These are phyloP conservation scores for Malurus melanocephalus DNA, from an alignment of 2,113 vertebrate genomes.

Conservation along the genomic window DNA sequence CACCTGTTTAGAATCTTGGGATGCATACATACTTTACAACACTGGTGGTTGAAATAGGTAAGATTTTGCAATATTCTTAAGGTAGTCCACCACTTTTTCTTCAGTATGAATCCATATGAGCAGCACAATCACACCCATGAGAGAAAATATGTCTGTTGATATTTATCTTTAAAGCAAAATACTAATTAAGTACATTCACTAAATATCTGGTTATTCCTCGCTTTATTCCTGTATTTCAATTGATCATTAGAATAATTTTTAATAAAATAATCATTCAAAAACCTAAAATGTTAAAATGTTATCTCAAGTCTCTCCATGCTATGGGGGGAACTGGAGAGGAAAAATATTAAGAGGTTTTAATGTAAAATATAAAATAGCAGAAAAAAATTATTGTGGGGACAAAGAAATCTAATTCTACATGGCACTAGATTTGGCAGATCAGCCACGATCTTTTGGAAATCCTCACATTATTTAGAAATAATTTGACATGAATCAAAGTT, in stretches of 20 bases:
- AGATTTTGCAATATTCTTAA: neutral
- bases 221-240: neutral
- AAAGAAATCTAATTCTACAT: neutral
- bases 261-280: neutral
- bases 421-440: neutral
- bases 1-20: neutral
- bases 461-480: neutral
- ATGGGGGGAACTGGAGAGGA: neutral
- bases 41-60: neutral
- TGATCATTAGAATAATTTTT: neutral
- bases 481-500: neutral
- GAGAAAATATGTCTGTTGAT: neutral
- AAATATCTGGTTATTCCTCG: neutral
- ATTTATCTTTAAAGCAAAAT: neutral
- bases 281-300: neutral
- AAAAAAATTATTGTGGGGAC: neutral
- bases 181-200: neutral
- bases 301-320: neutral
- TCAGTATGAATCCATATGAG: accelerated
- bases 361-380: neutral
- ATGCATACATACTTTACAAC: neutral
- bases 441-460: neutral
- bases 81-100: neutral
- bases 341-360: neutral
- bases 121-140: neutral